A percentile compares a stretch with the other conserved stretches of the same genome.
phyloP scores from a whole-genome alignment of 2,797 vertebrate genomes.

The Toxotes lorentzi region DNA sequence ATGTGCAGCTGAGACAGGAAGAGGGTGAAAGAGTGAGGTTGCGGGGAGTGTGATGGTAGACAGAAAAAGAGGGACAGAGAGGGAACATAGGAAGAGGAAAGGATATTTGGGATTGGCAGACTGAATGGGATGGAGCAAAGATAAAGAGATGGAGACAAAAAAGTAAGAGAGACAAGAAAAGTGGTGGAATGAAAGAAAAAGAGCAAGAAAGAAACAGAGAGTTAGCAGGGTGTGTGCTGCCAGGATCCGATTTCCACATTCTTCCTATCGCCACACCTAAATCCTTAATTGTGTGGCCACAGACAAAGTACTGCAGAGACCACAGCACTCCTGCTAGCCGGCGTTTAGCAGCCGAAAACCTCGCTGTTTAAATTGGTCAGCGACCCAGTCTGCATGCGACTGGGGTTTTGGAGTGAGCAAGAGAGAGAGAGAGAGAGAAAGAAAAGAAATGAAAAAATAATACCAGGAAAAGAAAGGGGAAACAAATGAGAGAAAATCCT shows the following conservation, averaged over 20 bases:
- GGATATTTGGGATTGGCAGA: slow-evolving; percentile 6
- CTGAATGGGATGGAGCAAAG: slow-evolving; percentile 22
- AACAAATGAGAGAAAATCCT: slow-evolving; percentile 82
- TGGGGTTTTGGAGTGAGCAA: slow-evolving; percentile 70
- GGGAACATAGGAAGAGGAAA: not conserved
- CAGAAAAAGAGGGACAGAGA: slow-evolving; percentile 7
- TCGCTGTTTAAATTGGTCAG: slow-evolving; percentile 85
- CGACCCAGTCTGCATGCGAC: slow-evolving; percentile 80
- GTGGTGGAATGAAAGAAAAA: slow-evolving; percentile 55
- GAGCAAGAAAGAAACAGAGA: slow-evolving; percentile 63
- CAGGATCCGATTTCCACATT: slow-evolving; percentile 88
- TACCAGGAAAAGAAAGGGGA: slow-evolving; percentile 69
- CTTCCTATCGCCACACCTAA: slow-evolving; percentile 89
- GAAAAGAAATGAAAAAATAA: slow-evolving; percentile 73
- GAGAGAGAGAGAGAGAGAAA: slow-evolving; percentile 27
- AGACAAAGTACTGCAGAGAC: slow-evolving; percentile 86
- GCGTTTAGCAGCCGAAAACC: slow-evolving; percentile 82
- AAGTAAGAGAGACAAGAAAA: slow-evolving; percentile 33
- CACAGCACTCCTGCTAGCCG: slow-evolving; percentile 83
- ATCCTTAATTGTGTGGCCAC: slow-evolving; percentile 88
- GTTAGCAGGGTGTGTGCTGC: slow-evolving; percentile 85
- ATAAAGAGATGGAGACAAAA: slow-evolving; percentile 25
- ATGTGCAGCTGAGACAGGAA: slow-evolving; percentile 45
- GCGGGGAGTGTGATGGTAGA: not conserved
- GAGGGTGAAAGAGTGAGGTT: slow-evolving; percentile 24